phyloP scores from a whole-genome alignment of 2,797 vertebrate species.

The Dicrostonyx torquatus region DNA sequence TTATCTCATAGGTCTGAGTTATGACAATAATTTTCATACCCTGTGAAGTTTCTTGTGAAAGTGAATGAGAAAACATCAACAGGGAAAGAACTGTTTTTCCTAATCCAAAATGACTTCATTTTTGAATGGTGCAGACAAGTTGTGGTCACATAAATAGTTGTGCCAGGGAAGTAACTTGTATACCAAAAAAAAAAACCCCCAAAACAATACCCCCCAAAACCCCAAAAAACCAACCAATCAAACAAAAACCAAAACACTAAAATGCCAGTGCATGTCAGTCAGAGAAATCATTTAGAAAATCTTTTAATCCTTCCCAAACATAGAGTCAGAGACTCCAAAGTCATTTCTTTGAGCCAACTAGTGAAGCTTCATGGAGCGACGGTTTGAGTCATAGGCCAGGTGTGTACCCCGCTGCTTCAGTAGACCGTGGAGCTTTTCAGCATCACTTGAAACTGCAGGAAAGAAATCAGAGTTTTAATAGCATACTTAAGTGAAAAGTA shows the following conservation, averaged over 20 bases:
- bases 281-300: slow-evolving; percentile 57
- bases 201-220: too few relatives aligned
- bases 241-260: slow-evolving; percentile 49
- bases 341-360: slow-evolving; percentile 40
- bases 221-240: too few relatives aligned
- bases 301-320: slow-evolving; percentile 37
- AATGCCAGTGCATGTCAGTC: slow-evolving; percentile 9
- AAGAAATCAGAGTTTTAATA: slow-evolving; percentile 20
- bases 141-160: slow-evolving; percentile 36
- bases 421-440: slow-evolving; percentile 40
- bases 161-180: slow-evolving; percentile 40
- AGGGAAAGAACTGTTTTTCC: slow-evolving; percentile 26
- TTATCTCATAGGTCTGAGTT: slow-evolving; percentile 28
- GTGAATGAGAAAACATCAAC: slow-evolving; percentile 48
- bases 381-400: background rate
- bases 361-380: background rate
- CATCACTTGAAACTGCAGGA: slow-evolving; percentile 40
- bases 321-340: background rate
- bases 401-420: background rate
- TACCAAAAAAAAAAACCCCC: slow-evolving; percentile 9
- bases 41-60: background rate
- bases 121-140: slow-evolving; percentile 48
- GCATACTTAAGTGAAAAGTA: background rate
- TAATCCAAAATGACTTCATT: slow-evolving; percentile 64
- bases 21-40: slow-evolving; percentile 29